Evolutionary conservation across 2,113 vertebrate species (phyloP), one percentile per base, ranked within the genome.

Genomic region (Copsychus sechellarum): DNA sequence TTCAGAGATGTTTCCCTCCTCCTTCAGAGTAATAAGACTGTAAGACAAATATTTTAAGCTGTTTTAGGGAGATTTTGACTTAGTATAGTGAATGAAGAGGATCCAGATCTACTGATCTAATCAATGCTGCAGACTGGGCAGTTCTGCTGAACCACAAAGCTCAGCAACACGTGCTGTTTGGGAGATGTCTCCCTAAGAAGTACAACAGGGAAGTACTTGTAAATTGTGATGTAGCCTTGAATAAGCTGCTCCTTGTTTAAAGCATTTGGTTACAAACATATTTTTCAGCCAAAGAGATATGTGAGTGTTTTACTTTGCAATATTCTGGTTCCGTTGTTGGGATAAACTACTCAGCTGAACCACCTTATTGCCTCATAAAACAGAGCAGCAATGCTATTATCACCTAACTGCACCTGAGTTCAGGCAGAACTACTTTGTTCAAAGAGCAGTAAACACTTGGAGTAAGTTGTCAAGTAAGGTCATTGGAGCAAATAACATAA

Each of bases 401-500:
- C 64, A 33, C 92, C 96, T 97, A 97, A 97, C 94, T 95, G 95
- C 96, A 96, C 95, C 96, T 94, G 96, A 97, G 96, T 96, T 97
- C 93, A 93, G 88, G 95, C 91, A 95, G 79, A 97, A 96, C 92
- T 92, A 76, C 93, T 97, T 96, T 93, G 93, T 97, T 97, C 93
- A 96, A 93, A 95, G 71, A 94, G 93, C 91, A 95, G 96, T 96
- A 97, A 97, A 97, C 97, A 96, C 90, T 95, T 87, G 66, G 77
- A 97, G 89, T 94, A 94, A 96, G 95, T 92, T 96, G 93, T 96
- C 93, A 97, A 95, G 89, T 89, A 90, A 91, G 95, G 94, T 95
- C 92, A 96, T 81, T 95, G 92, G 93, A 95, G 92, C 96, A 93
- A 96, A 95, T 81, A 92, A 79, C 66, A 90, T 93, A 93, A 95